Evolutionary conservation across 2,797 vertebrate species (phyloP).

Genomic region (Crocodylus rhombifer): DNA sequence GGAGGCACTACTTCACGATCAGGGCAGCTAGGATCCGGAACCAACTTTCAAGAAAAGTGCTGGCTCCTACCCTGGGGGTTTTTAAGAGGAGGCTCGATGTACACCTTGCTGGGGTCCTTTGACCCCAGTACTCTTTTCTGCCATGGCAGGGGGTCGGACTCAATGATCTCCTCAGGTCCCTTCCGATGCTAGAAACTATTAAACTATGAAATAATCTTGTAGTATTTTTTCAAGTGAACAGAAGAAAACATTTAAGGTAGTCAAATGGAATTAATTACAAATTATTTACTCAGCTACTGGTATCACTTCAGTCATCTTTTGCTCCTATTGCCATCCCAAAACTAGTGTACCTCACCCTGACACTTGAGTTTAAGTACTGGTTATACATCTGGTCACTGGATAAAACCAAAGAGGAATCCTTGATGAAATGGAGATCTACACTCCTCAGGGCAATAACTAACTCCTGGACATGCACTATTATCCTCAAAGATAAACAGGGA

Average conservation of each 20-base stretch:
- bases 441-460: not conserved
- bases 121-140: no score
- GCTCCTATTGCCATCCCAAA: not conserved
- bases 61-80: no score
- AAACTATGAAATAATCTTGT: not conserved
- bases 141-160: no score
- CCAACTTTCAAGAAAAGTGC: no score
- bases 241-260: not conserved
- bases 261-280: not conserved
- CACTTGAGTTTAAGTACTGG: not conserved
- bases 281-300: not conserved
- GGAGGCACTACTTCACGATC: no score
- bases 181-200: no score
- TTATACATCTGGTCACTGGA: not conserved
- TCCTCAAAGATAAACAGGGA: not conserved
- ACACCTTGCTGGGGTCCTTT: no score
- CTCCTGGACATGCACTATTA: not conserved
- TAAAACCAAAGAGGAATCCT: not conserved
- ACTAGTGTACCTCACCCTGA: not conserved
- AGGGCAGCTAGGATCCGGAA: no score
- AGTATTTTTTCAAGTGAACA: not conserved
- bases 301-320: not conserved
- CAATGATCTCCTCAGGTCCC: no score
- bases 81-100: no score
- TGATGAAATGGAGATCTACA: not conserved